Base-by-base conservation (phyloP, 2,888 invertebrate genomes). In the Plutella xylostella region DNA sequence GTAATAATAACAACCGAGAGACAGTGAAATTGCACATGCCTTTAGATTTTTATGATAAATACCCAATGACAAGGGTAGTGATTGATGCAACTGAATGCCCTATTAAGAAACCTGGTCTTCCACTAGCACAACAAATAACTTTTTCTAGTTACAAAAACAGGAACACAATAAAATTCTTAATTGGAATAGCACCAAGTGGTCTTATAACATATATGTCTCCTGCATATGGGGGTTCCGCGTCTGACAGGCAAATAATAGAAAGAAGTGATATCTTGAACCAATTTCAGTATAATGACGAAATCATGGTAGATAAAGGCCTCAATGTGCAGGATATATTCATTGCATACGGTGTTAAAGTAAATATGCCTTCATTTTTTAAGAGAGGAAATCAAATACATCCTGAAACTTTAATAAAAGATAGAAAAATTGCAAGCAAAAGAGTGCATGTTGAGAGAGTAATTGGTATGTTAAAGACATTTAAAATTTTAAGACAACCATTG, bases 351-450 rank as follows among this genome's bases (percentile, higher is more conserved):
- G 39, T 39, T 9, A 39, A 39, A 14, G 25, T 39, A 5, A 21
- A 39, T n/a, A 39, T 39, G 25, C 39, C 22, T 21, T 14, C 21
- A n/a, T 39, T 39, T 22, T 39, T 39, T 25, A 39, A 39, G 9
- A 39, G 22, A 39, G 21, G 22, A n/a, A 22, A 39, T 39, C 39
- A 39, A 25, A 21, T 39, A 1, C n/a, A 18, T 21, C 25, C 21
- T 11, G 9, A n/a, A 7, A 39, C 39, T 15, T 15, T 39, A 22
- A 12, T 22, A 12, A 9, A 5, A 14, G 25, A 39, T 15, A 21
- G 39, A 22, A 39, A 39, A 22, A 15, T 39, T 12, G 39, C 39
- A 21, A 20, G 22, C 11, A 39, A 25, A 25, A 25, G 25, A 25
- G 25, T 25, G 25, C 25, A 9, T 25, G 25, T 25, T 7, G 25